Base-by-base conservation (phyloP, 2,888 invertebrate species). In the Oxystoma pomonae region DNA sequence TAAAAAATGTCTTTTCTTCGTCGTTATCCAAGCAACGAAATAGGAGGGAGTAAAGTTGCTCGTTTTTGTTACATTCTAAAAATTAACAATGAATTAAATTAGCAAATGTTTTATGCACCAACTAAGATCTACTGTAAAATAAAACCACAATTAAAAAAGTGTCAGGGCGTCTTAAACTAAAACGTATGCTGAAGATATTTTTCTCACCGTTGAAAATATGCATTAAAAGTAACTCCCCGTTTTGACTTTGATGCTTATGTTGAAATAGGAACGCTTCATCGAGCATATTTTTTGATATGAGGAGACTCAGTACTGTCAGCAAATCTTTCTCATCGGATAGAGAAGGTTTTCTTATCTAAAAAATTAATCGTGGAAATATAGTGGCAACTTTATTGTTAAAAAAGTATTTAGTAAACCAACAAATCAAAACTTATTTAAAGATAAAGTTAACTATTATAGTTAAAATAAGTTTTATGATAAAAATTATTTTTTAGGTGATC, bases 1-100 rank as follows among this genome's bases (percentile, higher is more conserved):
- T 82, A 1, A 90, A 81, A 65, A 92, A 87, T 16, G 84, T 83
- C 7, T 84, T 83, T 73, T 92, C 91, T 76, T 92, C 91, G 1
- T 83, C 80, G 0, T 82, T 78, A 55, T 83, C 80, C 60, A 92
- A 77, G 0, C 86, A 84, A 35, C 89, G 81, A 74, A 88, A 86
- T 1, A 92, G 76, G 5, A 92, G 78, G 58, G 84, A 82, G 1
- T 84, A 82, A 20, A 90, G 75, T 63, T 84, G 82, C 0, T 84
- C 83, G 0, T 83, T 82, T 72, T 83, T 83, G 53, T 83, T 81
- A 71, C 86, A 87, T 61, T 84, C 87, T 85, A 69, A 52, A 75
- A 75, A 61, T 12, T 12, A 12, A 50, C 9, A 50, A 50, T 50
- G n/a, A 50, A 50, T 50, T 9, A n/a, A n/a, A 12, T 50, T 50